phyloP scores from a whole-genome alignment of 1,140 invertebrate species.

The Schlechtendalia chinensis region DNA sequence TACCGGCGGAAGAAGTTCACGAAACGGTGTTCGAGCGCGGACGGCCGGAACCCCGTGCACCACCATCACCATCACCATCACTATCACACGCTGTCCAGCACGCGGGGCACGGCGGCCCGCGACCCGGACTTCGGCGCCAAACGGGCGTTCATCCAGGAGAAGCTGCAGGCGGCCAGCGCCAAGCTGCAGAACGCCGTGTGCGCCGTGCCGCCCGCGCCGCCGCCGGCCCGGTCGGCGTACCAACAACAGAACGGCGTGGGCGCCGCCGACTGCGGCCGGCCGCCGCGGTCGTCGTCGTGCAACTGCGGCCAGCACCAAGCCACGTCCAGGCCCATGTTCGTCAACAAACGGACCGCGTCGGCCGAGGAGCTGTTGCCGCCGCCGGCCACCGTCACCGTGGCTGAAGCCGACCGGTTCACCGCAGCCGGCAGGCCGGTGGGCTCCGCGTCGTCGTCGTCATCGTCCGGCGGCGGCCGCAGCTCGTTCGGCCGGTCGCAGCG shows the following conservation, averaged over 20 bases:
- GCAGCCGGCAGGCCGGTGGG: conserved; percentile 5
- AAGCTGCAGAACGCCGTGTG: conserved; percentile 55
- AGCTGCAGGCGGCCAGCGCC: conserved; percentile 39
- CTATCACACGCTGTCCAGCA: conserved; percentile 24
- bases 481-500: conserved; percentile 54
- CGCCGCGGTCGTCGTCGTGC: conserved; percentile 51
- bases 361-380: conserved; percentile 53
- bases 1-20: conserved; percentile 51
- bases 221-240: conserved; percentile 54
- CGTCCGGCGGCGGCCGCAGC: conserved; percentile 50
- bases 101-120: conserved; percentile 28
- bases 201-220: conserved; percentile 52
- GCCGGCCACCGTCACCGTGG: conserved; percentile 13
- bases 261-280: conserved; percentile 50
- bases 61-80: conserved; percentile 37
- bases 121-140: conserved; percentile 36
- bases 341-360: conserved; percentile 54
- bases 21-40: conserved; percentile 50
- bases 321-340: conserved; percentile 48
- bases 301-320: conserved; percentile 53
- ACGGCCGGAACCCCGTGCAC: conserved; percentile 45
- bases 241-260: conserved; percentile 51
- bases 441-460: neutral
- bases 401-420: conserved; percentile 24
- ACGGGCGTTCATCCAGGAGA: conserved; percentile 35